Conservation (phyloP, 2,797 vertebrate genomes). For the Scolopax bukidnonensis region DNA sequence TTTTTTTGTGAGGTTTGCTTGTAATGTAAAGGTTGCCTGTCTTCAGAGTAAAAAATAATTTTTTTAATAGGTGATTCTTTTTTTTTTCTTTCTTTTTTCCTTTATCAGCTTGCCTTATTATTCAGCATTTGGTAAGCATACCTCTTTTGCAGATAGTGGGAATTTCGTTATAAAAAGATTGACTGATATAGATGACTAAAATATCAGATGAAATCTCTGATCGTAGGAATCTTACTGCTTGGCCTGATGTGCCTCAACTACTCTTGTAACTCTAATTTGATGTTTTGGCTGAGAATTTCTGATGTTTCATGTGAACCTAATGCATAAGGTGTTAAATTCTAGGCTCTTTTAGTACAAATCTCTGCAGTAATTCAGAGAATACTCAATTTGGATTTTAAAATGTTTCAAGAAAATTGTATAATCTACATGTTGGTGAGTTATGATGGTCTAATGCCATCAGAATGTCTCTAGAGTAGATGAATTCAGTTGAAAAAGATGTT, state of each 20-base stretch:
- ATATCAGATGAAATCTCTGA: neutral
- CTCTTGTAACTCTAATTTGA: neutral
- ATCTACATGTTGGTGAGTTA: neutral
- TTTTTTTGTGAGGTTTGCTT: neutral
- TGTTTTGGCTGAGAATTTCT: neutral
- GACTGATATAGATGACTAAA: neutral
- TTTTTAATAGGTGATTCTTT: neutral
- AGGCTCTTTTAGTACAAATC: neutral
- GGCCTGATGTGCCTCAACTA: neutral
- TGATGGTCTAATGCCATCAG: neutral
- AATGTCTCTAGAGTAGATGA: neutral
- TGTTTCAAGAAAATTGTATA: neutral
- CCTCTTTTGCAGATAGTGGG: neutral
- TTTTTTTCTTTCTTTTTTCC: accelerated
- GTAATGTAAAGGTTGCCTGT: neutral
- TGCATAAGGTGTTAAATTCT: neutral
- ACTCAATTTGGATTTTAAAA: neutral
- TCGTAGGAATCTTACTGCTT: neutral
- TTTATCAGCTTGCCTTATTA: neutral
- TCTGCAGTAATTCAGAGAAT: neutral
- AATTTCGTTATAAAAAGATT: neutral
- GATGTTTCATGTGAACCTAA: neutral
- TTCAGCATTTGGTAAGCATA: neutral
- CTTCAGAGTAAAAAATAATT: neutral
- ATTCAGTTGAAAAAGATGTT: neutral